These are phyloP conservation scores for Drosophila rellima DNA, from an alignment of 2,888 invertebrate species.

Conservation along the genomic window DNA sequence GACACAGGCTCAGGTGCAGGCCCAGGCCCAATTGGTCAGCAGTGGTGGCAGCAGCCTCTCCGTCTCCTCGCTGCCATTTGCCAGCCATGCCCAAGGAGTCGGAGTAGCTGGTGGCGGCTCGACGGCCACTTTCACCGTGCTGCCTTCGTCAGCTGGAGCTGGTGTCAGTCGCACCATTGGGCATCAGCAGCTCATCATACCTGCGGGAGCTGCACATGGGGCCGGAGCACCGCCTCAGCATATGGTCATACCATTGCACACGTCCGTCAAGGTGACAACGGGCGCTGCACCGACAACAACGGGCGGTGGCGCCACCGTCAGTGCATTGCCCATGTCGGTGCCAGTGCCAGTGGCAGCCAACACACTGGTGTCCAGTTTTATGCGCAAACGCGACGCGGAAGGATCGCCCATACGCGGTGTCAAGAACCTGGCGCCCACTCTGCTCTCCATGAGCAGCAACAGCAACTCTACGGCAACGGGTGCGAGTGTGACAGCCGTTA, in stretches of 20 bases:
- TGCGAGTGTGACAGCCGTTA: constrained; percentile 40
- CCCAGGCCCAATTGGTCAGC: constrained; percentile 66
- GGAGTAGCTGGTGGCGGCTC: constrained; percentile 56
- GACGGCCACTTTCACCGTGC: constrained; percentile 85
- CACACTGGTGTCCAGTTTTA: constrained; percentile 87
- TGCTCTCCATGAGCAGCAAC: constrained; percentile 82
- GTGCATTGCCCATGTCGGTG: constrained; percentile 56
- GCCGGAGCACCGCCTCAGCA: constrained; percentile 69
- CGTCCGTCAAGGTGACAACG: constrained; percentile 83
- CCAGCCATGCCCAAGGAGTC: constrained; percentile 60
- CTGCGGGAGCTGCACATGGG: constrained; percentile 53
- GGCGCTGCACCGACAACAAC: constrained; percentile 64
- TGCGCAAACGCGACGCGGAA: constrained; percentile 95
- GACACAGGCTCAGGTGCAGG: constrained; percentile 44
- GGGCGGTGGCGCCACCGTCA: constrained; percentile 59
- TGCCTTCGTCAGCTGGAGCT: constrained; percentile 72
- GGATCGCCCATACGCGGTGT: constrained; percentile 89
- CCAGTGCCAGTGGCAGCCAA: constrained; percentile 45
- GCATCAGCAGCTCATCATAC: constrained; percentile 78
- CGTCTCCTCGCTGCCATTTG: constrained; percentile 83
- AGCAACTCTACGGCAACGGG: constrained; percentile 23
- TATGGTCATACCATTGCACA: constrained; percentile 84
- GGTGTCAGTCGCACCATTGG: constrained; percentile 77
- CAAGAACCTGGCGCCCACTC: constrained; percentile 87
- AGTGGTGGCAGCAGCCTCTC: constrained; percentile 64